These are phyloP conservation scores for Calonectris borealis DNA, from an alignment of 2,113 vertebrate species.

Conservation along the genomic window DNA sequence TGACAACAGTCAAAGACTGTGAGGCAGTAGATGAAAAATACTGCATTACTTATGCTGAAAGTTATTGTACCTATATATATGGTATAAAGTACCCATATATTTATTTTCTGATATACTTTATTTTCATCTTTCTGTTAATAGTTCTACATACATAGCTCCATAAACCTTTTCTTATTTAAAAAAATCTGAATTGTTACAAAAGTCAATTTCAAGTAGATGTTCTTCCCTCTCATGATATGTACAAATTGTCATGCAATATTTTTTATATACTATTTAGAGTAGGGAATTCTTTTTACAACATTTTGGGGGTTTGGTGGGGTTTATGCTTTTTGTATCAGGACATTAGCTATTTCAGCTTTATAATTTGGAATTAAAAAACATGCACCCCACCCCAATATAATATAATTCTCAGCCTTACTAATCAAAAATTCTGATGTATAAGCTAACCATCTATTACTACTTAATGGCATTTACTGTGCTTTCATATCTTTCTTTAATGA, in stretches of 20 bases:
- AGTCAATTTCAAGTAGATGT: not conserved
- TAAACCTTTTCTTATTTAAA: not conserved
- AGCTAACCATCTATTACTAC: conserved; percentile 8
- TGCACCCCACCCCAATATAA: not conserved
- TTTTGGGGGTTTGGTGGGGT: not conserved
- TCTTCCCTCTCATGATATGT: not conserved
- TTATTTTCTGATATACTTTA: not conserved
- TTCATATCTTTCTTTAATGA: conserved; percentile 54
- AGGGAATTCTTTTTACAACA: not conserved
- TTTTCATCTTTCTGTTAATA: not conserved
- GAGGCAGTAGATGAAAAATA: not conserved
- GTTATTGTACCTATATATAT: not conserved
- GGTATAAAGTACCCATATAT: not conserved
- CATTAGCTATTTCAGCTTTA: not conserved
- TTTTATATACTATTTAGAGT: not conserved
- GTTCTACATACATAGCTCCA: not conserved
- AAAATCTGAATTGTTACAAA: not conserved
- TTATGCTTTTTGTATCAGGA: not conserved
- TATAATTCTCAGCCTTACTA: not conserved
- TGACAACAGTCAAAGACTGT: not conserved
- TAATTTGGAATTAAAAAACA: not conserved
- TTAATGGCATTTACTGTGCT: conserved; percentile 17
- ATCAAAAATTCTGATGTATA: conserved; percentile 6
- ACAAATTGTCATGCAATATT: not conserved
- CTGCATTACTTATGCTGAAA: not conserved